Base-by-base conservation (phyloP, 2,888 invertebrate genomes). In the Peribatodes rhomboidaria region DNA sequence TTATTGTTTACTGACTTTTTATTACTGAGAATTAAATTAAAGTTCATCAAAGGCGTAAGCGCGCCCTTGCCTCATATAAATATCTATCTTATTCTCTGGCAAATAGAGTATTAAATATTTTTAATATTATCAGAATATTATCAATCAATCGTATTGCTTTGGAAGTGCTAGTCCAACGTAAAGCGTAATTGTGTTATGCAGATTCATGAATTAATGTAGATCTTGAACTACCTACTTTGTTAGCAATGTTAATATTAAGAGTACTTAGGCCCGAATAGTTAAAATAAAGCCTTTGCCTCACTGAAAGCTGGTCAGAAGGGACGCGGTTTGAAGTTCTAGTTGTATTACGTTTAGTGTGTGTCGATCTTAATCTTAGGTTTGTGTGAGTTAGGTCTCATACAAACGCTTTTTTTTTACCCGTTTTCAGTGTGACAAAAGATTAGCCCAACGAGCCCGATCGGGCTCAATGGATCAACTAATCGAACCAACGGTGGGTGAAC, bases 121-220 rank as follows among this genome's bases (percentile, higher is more conserved):
- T n/a, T n/a, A n/a, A n/a, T n/a, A n/a, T n/a, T n/a, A n/a, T n/a
- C n/a, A n/a, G n/a, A n/a, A n/a, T n/a, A n/a, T n/a, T n/a, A n/a
- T n/a, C n/a, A n/a, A n/a, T n/a, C n/a, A n/a, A n/a, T n/a, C n/a
- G n/a, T n/a, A n/a, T n/a, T 6, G 27, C 27, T 27, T 2, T 27
- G 2, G 27, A 27, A 27, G n/a, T n/a, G n/a, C n/a, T n/a, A n/a
- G 1, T 9, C n/a, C 10, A 22, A 46, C 22, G 13, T 22, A 1
- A 46, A 46, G 8, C 46, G n/a, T 46, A 46, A 22, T 46, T 22
- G 46, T 22, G 46, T 22, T n/a, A 6, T 2, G 13, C 44, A 46
- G 44, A 22, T 46, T 46, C 22, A 22, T 7, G 22, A 20, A 8
- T 2, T 14, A 4, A 31, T 14, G 14, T n/a, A 22, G n/a, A 22